Conservation (phyloP, 2,113 vertebrate genomes). For the Nannospalax galili region DNA sequence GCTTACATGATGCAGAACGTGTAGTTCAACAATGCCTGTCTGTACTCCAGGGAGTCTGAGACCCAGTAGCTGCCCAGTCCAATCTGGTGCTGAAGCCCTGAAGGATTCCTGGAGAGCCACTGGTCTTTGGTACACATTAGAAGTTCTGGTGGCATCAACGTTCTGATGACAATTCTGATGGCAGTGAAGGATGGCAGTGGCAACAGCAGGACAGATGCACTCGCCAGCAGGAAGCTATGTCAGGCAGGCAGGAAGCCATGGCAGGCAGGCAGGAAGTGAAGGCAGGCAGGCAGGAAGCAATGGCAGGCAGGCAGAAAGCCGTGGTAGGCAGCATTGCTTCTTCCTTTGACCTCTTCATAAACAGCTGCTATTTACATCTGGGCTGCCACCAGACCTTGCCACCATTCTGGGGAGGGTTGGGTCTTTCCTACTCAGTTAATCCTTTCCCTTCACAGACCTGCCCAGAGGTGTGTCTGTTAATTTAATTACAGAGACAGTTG, state of each 20-base stretch:
- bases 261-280: not conserved
- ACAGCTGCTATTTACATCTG: too few species aligned
- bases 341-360: not conserved
- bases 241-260: too few species aligned
- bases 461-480: too few species aligned
- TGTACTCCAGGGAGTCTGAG: not conserved
- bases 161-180: too few species aligned
- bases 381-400: too few species aligned
- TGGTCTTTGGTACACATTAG: not conserved
- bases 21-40: not conserved
- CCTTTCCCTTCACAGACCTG: not conserved
- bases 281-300: too few species aligned
- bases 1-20: not conserved
- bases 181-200: too few species aligned
- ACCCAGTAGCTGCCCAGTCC: not conserved
- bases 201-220: not conserved
- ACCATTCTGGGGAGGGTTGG: too few species aligned
- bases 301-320: not conserved
- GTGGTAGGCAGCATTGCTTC: too few species aligned
- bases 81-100: not conserved
- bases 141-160: not conserved
- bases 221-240: too few species aligned
- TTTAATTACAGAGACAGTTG: not conserved
- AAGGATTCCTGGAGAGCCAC: too few species aligned
- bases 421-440: too few species aligned